Conservation (phyloP, 2,113 vertebrate species). For the Glareola pratincola region DNA sequence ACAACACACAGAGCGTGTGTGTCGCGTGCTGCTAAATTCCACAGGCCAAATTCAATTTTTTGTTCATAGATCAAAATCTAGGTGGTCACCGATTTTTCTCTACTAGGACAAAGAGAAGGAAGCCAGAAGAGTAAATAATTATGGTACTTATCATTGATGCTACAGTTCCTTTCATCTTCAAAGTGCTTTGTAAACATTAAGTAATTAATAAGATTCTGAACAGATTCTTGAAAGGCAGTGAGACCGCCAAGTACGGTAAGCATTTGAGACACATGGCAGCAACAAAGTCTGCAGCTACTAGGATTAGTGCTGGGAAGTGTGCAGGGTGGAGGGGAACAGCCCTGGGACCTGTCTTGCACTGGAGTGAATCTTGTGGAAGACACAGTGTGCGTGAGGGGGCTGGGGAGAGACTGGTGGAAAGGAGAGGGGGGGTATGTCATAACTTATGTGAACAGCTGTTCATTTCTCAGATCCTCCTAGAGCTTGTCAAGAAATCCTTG, state of each 20-base stretch:
- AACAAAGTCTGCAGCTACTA: background rate
- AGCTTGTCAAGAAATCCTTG: background rate
- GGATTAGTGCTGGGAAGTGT: background rate
- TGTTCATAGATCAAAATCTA: background rate
- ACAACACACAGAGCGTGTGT: background rate
- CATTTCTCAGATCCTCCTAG: background rate
- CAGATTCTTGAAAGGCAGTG: background rate
- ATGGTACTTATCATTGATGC: background rate
- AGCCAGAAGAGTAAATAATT: background rate
- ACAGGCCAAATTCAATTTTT: background rate
- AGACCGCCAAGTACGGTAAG: background rate
- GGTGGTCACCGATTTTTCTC: background rate
- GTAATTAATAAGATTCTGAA: slow-evolving; percentile 5
- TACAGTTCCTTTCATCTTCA: background rate
- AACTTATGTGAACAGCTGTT: background rate
- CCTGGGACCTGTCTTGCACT: background rate
- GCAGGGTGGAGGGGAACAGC: background rate
- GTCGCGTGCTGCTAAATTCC: background rate
- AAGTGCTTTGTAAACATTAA: background rate
- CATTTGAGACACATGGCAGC: background rate
- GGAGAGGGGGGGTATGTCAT: background rate
- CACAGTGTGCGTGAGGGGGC: accelerated
- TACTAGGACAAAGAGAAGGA: background rate
- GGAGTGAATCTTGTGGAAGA: background rate
- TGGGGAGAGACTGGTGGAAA: background rate